Conservation (phyloP, 2,888 invertebrate genomes). For the Yponomeuta sedellus region DNA sequence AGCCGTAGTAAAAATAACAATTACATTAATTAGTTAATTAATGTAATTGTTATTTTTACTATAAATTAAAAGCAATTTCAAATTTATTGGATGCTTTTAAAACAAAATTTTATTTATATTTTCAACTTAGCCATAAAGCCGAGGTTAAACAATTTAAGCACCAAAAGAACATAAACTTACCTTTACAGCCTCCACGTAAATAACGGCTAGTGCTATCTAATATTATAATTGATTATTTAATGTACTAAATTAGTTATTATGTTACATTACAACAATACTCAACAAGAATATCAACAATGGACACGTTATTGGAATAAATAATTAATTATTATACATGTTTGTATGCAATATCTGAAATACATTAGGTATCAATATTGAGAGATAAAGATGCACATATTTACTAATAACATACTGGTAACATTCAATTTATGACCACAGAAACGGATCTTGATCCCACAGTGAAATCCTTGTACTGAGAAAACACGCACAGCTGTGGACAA, state of each 20-base stretch:
- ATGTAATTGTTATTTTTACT: conserved; percentile 6
- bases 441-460: conserved; percentile 88
- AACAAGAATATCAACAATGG: conserved; percentile 77
- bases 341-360: neutral
- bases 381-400: neutral
- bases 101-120: neutral
- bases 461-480: conserved; percentile 95
- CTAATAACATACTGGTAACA: neutral
- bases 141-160: neutral
- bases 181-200: conserved; percentile 20
- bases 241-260: conserved; percentile 26
- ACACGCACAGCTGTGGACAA: conserved; percentile 87
- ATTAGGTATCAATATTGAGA: neutral
- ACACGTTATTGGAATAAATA: conserved; percentile 33
- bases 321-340: conserved; percentile 3
- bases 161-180: conserved; percentile 5
- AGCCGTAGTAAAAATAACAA: no score
- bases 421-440: conserved; percentile 79
- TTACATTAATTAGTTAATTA: no score
- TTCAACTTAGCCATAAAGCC: neutral
- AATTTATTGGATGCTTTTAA: neutral
- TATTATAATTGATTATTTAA: conserved; percentile 20
- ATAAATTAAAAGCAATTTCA: neutral
- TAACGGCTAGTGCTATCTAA: conserved; percentile 7
- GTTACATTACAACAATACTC: conserved; percentile 66